Evolutionary conservation across 2,888 invertebrate genomes (phyloP).

Genomic region (Bugula neritina): DNA sequence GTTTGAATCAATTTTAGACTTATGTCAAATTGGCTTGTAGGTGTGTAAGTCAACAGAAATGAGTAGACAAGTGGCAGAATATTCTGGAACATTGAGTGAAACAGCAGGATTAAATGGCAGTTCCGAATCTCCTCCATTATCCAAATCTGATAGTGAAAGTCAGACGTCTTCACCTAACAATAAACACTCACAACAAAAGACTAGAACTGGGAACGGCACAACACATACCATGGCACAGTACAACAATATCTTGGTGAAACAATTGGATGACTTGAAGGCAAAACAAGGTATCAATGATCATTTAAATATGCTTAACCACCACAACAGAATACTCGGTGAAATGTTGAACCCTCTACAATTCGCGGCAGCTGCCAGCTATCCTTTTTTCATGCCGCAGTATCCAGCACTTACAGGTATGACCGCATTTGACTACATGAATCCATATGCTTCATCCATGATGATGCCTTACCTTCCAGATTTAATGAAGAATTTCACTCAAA

Average conservation of each 20-base stretch:
- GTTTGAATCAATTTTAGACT: not conserved
- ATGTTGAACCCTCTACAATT: conserved; percentile 7
- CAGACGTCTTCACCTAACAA: not conserved
- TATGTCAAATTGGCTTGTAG: conserved; percentile 1
- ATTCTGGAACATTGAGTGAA: not conserved
- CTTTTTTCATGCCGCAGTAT: conserved; percentile 25
- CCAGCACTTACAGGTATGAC: conserved; percentile 1
- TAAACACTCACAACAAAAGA: not conserved
- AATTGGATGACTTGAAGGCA: conserved; percentile 5
- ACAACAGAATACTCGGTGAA: conserved; percentile 20
- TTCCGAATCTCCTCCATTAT: not conserved
- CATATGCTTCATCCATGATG: conserved; percentile 28
- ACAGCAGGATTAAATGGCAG: not conserved
- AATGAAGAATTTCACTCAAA: conserved; percentile 49
- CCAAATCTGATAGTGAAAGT: conserved; percentile 12
- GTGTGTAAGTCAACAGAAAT: conserved; percentile 27
- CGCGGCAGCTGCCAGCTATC: conserved; percentile 15
- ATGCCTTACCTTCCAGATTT: conserved; percentile 50
- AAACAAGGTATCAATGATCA: conserved; percentile 15
- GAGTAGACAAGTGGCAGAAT: not conserved
- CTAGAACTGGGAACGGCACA: not conserved
- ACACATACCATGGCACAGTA: not conserved
- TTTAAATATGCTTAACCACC: not conserved
- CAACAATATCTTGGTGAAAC: not conserved
- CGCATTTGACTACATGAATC: conserved; percentile 23